These are phyloP conservation scores for Chrysopilus asiliformis DNA, from an alignment of 2,888 invertebrate species.

Conservation along the genomic window DNA sequence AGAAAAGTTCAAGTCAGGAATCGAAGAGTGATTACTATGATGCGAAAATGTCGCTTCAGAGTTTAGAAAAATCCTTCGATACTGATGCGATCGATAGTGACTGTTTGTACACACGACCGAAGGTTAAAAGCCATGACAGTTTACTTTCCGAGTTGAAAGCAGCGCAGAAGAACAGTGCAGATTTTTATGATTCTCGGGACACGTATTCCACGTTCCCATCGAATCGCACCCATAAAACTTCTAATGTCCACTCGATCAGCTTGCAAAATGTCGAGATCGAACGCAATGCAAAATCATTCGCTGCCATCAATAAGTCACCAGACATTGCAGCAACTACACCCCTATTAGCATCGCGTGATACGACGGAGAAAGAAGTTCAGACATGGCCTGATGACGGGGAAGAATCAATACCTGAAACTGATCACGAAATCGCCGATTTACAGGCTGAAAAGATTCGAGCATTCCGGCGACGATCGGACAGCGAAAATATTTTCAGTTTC, in stretches of 20 bases:
- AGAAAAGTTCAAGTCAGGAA: slow-evolving; percentile 54
- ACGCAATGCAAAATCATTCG: slow-evolving; percentile 38
- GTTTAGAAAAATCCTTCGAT: slow-evolving; percentile 13
- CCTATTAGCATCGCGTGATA: too few species aligned
- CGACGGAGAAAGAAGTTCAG: slow-evolving; percentile 30
- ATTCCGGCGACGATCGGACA: slow-evolving; percentile 54
- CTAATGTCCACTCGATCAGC: slow-evolving; percentile 53
- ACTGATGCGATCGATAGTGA: slow-evolving; percentile 20
- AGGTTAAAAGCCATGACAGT: slow-evolving; percentile 46
- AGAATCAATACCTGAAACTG: slow-evolving; percentile 22
- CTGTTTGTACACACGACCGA: slow-evolving; percentile 25
- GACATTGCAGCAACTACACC: slow-evolving; percentile 22
- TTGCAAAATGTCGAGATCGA: slow-evolving; percentile 59
- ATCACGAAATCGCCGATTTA: slow-evolving; percentile 29
- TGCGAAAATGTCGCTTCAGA: slow-evolving; percentile 38
- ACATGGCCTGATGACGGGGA: slow-evolving; percentile 17
- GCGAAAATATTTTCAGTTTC: slow-evolving; percentile 56
- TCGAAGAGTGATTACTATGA: slow-evolving; percentile 59
- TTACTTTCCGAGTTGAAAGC: slow-evolving; percentile 40
- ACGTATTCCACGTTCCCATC: slow-evolving; percentile 50
- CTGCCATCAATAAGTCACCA: slow-evolving; percentile 24
- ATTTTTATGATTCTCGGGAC: slow-evolving; percentile 44
- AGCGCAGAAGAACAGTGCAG: slow-evolving; percentile 28
- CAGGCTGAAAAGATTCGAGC: slow-evolving; percentile 31
- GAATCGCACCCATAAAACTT: slow-evolving; percentile 42